Evolutionary conservation across 2,113 vertebrate species (phyloP), one percentile per base, ranked within the genome.

Genomic region (Machaerirhynchus nigripectus): DNA sequence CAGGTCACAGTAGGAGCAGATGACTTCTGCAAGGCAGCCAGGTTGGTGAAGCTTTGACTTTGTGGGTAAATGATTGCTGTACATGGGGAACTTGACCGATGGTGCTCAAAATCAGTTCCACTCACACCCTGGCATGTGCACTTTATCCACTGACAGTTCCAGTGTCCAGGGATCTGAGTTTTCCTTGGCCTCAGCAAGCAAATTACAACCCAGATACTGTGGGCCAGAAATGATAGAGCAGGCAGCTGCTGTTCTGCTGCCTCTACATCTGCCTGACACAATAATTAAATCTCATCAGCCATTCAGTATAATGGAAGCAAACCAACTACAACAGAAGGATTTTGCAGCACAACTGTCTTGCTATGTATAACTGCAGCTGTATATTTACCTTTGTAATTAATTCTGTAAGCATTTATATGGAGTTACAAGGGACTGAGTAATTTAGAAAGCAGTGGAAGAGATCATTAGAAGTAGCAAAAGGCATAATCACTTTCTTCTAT

Each of bases 161-260:
- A 64, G 6, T 35, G 23, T 63, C 49, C 57, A 19, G 42, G 50
- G 39, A 60, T 52, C 64, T 84, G 75, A 52, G 35, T 60, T 47
- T 96, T 93, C 13, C 20, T 7, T 84, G 88, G 50, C 30, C 19
- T 71, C 31, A 63, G 33, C 0, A 0, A 80, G n/a, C 35, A 77
- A 71, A 44, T 89, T 77, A 15, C 39, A 81, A 3, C 55, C 60
- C 37, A 57, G 67, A 49, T 64, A 27, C n/a, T 53, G 40, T 4
- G 3, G 47, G 50, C 52, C 86, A 90, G 83, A 86, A 93, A 92
- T 50, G 71, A 30, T 9, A 63, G 76, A 89, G 42, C 64, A 78
- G 78, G 33, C 91, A 91, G 73, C 86, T 96, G 80, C 44, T 87
- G 59, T 50, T 80, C 63, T 85, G 76, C 78, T 94, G 49, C 75